phyloP scores from a whole-genome alignment of 2,113 vertebrate species.

The Brachypteracias leptosomus region DNA sequence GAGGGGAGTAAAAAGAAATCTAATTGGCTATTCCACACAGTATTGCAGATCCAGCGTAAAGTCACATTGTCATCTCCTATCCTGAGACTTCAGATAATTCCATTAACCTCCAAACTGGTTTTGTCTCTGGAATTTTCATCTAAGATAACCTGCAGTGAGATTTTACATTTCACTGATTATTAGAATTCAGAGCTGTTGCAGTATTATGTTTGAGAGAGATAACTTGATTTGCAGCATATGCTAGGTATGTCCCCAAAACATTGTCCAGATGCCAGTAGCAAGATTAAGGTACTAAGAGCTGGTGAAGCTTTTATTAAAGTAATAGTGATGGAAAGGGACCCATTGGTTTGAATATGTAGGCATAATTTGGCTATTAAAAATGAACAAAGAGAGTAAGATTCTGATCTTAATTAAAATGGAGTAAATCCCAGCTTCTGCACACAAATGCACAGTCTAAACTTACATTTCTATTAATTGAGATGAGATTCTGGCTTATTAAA shows the following conservation, averaged over 20 bases:
- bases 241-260: neutral
- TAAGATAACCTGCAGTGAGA: constrained; percentile 8
- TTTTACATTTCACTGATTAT: constrained; percentile 21
- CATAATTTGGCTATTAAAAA: constrained; percentile 4
- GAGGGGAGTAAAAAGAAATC: neutral
- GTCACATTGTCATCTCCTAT: neutral
- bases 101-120: constrained; percentile 2
- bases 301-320: constrained; percentile 19
- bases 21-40: neutral
- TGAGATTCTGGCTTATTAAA: neutral
- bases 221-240: constrained; percentile 37
- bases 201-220: neutral
- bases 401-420: constrained; percentile 42
- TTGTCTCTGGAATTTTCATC: constrained; percentile 42
- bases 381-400: neutral
- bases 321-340: neutral
- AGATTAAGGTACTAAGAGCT: neutral
- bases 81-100: constrained; percentile 22
- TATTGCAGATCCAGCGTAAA: constrained; percentile 14
- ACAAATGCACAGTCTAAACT: neutral
- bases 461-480: neutral
- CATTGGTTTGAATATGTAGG: neutral
- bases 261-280: neutral
- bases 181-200: constrained; percentile 24
- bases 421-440: neutral